Conservation (phyloP, 1,140 invertebrate genomes). For the Zaprionus africanus region DNA sequence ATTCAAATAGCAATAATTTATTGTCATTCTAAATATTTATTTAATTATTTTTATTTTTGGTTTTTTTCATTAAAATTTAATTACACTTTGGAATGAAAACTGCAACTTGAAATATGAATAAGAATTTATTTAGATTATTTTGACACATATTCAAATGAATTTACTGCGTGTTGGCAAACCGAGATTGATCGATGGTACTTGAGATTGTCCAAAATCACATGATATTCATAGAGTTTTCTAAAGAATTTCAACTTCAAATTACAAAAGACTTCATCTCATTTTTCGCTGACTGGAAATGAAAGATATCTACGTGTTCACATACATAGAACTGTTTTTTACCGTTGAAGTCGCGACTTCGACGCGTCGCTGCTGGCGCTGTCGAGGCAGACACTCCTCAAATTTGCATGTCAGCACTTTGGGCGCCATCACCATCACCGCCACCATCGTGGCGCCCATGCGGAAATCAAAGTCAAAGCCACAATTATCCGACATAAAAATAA, state of each 20-base stretch:
- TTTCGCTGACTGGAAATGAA: slow-evolving; percentile 1
- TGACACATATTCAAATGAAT: not conserved
- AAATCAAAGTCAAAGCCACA: slow-evolving; percentile 78
- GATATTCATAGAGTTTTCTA: not conserved
- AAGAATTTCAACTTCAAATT: slow-evolving; percentile 1
- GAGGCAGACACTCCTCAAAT: slow-evolving; percentile 23
- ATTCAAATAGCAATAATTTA: too few relatives aligned
- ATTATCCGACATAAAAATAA: slow-evolving; percentile 57
- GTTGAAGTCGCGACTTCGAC: not conserved
- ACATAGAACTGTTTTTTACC: not conserved
- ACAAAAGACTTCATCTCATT: not conserved
- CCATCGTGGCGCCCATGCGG: slow-evolving; percentile 64
- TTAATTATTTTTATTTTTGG: too few relatives aligned
- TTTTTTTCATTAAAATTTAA: too few relatives aligned
- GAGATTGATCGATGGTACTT: slow-evolving; percentile 1
- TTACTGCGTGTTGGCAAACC: not conserved
- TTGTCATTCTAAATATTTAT: too few relatives aligned
- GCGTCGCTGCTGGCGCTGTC: not conserved
- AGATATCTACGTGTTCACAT: not conserved
- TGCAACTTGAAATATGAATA: not conserved
- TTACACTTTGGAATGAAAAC: too few relatives aligned
- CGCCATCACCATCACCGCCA: slow-evolving; percentile 18
- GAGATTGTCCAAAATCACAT: not conserved
- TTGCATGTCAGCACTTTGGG: slow-evolving; percentile 47
- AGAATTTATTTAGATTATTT: not conserved